These are phyloP conservation scores for Rhincodon typus DNA, from an alignment of 2,797 vertebrate species.

Conservation along the genomic window DNA sequence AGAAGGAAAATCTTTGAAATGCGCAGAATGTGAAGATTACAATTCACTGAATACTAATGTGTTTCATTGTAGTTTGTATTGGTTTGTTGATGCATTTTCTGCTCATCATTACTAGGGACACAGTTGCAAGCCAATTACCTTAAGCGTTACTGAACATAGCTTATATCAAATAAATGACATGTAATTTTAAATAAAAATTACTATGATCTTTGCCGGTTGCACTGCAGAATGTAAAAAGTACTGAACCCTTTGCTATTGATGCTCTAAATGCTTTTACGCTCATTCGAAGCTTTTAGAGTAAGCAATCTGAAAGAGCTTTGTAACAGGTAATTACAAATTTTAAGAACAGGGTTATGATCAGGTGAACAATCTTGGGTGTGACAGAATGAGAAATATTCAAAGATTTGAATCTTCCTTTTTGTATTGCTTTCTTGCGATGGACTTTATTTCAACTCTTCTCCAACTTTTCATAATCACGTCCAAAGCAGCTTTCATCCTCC, in stretches of 20 bases:
- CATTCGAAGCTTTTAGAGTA: background rate
- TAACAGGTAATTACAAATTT: background rate
- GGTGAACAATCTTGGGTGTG: background rate
- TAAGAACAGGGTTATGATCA: background rate
- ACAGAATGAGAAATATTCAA: background rate
- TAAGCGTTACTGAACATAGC: background rate
- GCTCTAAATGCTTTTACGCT: background rate
- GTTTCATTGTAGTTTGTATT: background rate
- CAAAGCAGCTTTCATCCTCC: background rate
- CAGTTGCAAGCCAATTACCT: slow-evolving; percentile 1
- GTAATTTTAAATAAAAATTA: slow-evolving; percentile 23
- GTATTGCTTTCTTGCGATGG: background rate
- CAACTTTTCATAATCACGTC: background rate
- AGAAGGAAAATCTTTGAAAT: background rate
- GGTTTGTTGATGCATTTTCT: slow-evolving; percentile 13
- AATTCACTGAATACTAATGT: background rate
- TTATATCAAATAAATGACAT: background rate
- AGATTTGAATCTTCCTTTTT: background rate
- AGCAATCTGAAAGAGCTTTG: background rate
- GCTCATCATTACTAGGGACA: background rate
- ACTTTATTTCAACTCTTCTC: background rate
- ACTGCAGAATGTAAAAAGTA: background rate
- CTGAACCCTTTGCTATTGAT: background rate
- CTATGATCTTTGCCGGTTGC: background rate
- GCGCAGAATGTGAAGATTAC: background rate